Evolutionary conservation across 2,888 invertebrate genomes (phyloP).

Genomic region (Apocheima hispidaria): DNA sequence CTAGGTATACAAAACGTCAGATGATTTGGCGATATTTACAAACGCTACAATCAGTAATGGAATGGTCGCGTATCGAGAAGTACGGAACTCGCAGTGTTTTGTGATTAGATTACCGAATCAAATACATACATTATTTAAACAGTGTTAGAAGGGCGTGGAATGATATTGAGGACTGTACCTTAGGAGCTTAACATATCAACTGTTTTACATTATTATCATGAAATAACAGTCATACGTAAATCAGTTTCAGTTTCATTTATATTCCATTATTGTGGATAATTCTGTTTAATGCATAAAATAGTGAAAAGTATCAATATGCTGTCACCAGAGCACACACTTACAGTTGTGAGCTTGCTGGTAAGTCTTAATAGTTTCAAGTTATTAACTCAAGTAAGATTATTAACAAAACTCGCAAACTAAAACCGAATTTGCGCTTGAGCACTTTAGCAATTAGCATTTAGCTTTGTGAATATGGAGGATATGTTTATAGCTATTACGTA

Average conservation of each 20-base stretch:
- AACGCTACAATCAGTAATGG: slow-evolving; percentile 36
- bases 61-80: slow-evolving; percentile 34
- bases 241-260: not conserved
- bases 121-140: not conserved
- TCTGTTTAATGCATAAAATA: slow-evolving; percentile 3
- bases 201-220: not conserved
- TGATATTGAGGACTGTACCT: not conserved
- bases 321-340: slow-evolving; percentile 48
- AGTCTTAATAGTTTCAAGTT: slow-evolving; percentile 31
- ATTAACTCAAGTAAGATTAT: not conserved
- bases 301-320: slow-evolving; percentile 17
- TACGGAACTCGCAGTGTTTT: slow-evolving; percentile 20
- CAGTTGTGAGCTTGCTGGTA: slow-evolving; percentile 57
- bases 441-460: too few species aligned
- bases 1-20: slow-evolving; percentile 21
- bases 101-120: slow-evolving; percentile 20
- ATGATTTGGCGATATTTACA: slow-evolving; percentile 38
- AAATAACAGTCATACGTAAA: slow-evolving; percentile 1
- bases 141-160: not conserved
- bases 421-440: too few species aligned
- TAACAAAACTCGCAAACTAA: not conserved
- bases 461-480: too few species aligned
- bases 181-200: not conserved
- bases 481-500: too few species aligned
- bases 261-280: not conserved